Base-by-base conservation (phyloP, 2,113 vertebrate species). In the Ctenodactylus gundi region DNA sequence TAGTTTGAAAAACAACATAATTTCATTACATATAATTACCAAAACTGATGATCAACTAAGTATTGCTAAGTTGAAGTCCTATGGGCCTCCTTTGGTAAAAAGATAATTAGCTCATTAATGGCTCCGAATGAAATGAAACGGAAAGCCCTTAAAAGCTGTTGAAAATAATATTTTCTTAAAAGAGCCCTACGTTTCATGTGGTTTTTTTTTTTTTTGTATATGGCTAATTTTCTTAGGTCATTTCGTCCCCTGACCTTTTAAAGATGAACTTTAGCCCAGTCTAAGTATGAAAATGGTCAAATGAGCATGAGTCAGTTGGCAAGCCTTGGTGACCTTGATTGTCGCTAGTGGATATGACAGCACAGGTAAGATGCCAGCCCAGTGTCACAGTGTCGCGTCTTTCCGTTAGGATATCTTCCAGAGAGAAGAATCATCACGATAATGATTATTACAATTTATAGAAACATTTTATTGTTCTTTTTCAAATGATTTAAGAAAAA, bases 61-160 rank as follows among this genome's bases (percentile, higher is more conserved):
- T 77, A 88, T 85, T 88, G 67, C 72, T 82, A 85, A 95, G 85
- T 92, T 90, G 60, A 87, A 92, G 72, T 94, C 95, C 73, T 95
- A 4, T 51, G 90, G 72, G 88, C 39, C 88, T 96, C 39, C 77
- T 94, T 97, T 75, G 88, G 49, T 78, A 91, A 92, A 91, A 94
- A 93, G 95, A 94, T 95, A 93, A 97, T 97, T 95, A 93, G 92
- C 90, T 93, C 73, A 85, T 96, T 94, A 97, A 92, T 93, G 92
- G 46, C n/a, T 93, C 60, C 67, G 58, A 85, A 70, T 41, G 70
- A 94, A 94, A 95, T 73, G 67, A 93, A 84, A 73, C 70, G 31
- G 89, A 91, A 89, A 65, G 62, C 68, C 51, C 90, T 57, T 70
- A 70, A 90, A 70, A 68, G 60, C 62, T 31, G 84, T 95, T 41